These are phyloP conservation scores for Nemurella pictetii DNA, from an alignment of 2,888 invertebrate genomes.

Conservation along the genomic window DNA sequence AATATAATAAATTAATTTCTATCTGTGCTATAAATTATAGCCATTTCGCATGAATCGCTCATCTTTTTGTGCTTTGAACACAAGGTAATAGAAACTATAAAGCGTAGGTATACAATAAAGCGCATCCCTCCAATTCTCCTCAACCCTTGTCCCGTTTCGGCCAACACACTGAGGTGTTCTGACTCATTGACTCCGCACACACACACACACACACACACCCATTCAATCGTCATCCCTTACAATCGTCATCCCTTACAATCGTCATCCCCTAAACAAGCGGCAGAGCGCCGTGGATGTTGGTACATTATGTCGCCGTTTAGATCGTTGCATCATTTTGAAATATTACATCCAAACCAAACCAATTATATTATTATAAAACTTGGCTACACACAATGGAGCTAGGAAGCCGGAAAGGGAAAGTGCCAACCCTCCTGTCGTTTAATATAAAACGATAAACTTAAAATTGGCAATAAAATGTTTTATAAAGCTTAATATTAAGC, in stretches of 20 bases:
- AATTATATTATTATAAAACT: background rate
- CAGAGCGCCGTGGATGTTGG: too few species aligned
- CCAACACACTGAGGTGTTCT: background rate
- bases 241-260: background rate
- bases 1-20: background rate
- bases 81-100: background rate
- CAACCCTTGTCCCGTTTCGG: background rate
- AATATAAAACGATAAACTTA: constrained; percentile 1
- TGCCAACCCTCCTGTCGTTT: background rate
- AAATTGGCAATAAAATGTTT: constrained; percentile 6
- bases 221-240: background rate
- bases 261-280: background rate
- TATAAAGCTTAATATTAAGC: background rate
- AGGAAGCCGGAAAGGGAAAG: background rate
- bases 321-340: background rate
- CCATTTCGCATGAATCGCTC: background rate
- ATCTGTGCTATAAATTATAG: background rate
- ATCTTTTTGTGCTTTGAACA: background rate
- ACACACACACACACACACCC: too few species aligned
- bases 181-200: background rate
- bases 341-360: background rate
- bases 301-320: background rate
- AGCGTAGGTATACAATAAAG: background rate
- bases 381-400: background rate
- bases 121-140: background rate